Conservation (phyloP, 2,888 invertebrate species). For the Chloroclystis v-ata region DNA sequence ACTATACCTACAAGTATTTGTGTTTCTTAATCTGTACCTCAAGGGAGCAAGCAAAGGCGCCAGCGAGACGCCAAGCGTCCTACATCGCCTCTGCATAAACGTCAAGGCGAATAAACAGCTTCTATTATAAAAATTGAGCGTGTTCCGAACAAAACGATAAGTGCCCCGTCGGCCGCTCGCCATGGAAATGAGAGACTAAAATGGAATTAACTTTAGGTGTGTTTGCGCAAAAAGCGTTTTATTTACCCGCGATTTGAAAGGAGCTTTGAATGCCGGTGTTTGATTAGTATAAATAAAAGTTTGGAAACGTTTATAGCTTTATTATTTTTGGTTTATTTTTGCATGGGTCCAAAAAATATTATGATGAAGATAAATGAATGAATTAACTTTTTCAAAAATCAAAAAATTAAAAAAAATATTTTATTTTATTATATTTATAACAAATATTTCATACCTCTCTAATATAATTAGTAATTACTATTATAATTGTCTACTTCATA, state of each 20-base stretch:
- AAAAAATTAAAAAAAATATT: no score
- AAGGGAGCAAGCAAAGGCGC: no score
- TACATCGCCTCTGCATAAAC: slow-evolving; percentile 33
- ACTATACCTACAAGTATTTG: no score
- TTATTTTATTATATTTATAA: no score
- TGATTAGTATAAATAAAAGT: slow-evolving; percentile 13
- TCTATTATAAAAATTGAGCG: slow-evolving; percentile 61
- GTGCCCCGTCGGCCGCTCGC: slow-evolving; percentile 41
- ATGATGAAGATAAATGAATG: no score
- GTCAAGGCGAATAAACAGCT: slow-evolving; percentile 47
- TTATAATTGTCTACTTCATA: no score
- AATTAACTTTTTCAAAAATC: no score
- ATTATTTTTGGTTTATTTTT: not conserved
- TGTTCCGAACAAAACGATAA: slow-evolving; percentile 30
- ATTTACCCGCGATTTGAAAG: slow-evolving; percentile 26
- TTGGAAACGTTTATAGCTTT: slow-evolving; percentile 5
- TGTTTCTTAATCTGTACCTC: no score
- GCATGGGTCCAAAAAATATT: no score
- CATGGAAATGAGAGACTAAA: slow-evolving; percentile 44
- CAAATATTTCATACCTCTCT: no score
- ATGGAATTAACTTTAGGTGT: slow-evolving; percentile 40
- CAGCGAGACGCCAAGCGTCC: slow-evolving; percentile 10
- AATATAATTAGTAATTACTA: no score
- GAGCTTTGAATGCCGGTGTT: slow-evolving; percentile 18
- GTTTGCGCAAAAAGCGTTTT: slow-evolving; percentile 33